These are phyloP conservation scores for Nomia melanderi DNA, from an alignment of 1,140 invertebrate species.

Conservation along the genomic window DNA sequence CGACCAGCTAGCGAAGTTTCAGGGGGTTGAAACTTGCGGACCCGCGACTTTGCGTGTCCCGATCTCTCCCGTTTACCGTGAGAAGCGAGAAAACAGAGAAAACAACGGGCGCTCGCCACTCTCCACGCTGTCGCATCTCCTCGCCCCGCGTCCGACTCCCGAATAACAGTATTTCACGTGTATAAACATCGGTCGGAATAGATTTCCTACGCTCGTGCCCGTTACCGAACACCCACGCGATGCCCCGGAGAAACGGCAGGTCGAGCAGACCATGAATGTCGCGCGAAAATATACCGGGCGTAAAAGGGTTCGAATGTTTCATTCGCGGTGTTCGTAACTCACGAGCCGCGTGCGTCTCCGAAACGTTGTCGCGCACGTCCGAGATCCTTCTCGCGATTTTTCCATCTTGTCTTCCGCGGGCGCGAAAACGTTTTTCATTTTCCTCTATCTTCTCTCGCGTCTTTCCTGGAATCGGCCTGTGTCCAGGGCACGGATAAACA, in stretches of 20 bases:
- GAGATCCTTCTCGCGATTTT: neutral
- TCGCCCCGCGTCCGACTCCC: neutral
- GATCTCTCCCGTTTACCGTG: no score
- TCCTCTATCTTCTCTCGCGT: no score
- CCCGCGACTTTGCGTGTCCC: no score
- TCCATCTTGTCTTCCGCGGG: neutral
- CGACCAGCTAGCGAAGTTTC: neutral
- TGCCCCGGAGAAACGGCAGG: neutral
- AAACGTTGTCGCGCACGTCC: no score
- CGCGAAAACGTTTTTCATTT: neutral
- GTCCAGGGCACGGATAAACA: slow-evolving; percentile 7
- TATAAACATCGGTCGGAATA: neutral
- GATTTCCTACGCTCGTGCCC: neutral
- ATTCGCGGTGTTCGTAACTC: neutral
- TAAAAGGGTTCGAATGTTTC: slow-evolving; percentile 1
- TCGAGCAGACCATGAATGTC: slow-evolving; percentile 6
- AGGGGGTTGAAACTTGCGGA: no score
- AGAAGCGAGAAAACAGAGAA: neutral
- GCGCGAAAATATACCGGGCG: slow-evolving; percentile 3
- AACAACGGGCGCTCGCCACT: no score
- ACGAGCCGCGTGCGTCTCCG: neutral
- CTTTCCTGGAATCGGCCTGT: slow-evolving; percentile 6
- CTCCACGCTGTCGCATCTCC: no score
- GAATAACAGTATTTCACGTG: neutral
- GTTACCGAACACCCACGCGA: neutral